Evolutionary conservation across 1,140 invertebrate species (phyloP).

Genomic region (Rhyzopertha dominica): DNA sequence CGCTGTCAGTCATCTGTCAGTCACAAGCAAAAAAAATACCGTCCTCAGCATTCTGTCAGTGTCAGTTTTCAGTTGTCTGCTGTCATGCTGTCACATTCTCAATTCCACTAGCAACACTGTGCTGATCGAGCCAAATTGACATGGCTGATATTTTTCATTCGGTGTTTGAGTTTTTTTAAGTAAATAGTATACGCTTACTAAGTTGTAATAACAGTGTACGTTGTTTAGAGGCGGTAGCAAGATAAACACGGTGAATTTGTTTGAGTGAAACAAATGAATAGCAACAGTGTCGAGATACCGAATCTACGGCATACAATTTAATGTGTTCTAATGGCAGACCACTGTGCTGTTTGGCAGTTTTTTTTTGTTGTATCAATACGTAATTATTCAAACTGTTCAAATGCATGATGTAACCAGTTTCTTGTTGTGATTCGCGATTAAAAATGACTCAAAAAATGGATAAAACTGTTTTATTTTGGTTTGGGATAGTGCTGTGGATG

Average conservation of each 20-base stretch:
- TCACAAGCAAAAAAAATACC: no score
- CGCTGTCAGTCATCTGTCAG: no score
- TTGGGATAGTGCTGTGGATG: conserved; percentile 27
- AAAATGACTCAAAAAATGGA: conserved; percentile 17
- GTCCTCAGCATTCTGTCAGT: no score
- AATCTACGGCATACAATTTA: conserved; percentile 9
- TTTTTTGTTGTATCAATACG: conserved; percentile 7
- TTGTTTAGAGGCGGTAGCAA: conserved; percentile 6
- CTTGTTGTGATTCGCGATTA: background rate
- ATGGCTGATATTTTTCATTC: conserved; percentile 35
- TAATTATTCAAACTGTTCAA: background rate
- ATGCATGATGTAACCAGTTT: background rate
- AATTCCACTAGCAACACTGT: no score
- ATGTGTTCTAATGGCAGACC: conserved; percentile 21
- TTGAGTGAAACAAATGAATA: conserved; percentile 18
- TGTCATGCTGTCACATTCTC: no score
- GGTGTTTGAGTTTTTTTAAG: conserved; percentile 8
- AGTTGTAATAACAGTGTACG: conserved; percentile 4
- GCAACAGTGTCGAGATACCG: conserved; percentile 16
- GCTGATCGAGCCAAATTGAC: conserved; percentile 31
- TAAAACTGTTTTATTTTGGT: conserved; percentile 17
- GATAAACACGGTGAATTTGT: conserved; percentile 16
- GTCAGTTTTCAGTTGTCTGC: no score
- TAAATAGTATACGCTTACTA: conserved; percentile 9
- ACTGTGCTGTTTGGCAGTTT: conserved; percentile 9